A percentile compares a stretch with the other conserved stretches of the same genome.
These are phyloP conservation scores for Elachura formosa DNA, from an alignment of 2,113 vertebrate species.

Conservation along the genomic window DNA sequence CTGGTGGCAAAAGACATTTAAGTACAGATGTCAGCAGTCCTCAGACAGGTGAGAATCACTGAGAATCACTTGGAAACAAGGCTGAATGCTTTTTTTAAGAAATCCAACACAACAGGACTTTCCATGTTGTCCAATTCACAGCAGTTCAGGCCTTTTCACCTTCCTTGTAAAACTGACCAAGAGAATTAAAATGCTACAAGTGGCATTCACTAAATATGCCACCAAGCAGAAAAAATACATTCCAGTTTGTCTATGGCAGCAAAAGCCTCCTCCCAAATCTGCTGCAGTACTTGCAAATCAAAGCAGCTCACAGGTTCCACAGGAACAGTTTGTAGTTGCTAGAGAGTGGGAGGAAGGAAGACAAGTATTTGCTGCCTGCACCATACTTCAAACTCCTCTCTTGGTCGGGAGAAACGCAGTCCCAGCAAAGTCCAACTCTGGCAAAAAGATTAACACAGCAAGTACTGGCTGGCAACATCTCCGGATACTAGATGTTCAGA, in stretches of 20 bases:
- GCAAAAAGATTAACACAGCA: background rate
- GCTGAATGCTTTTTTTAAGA: background rate
- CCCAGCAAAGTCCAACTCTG: background rate
- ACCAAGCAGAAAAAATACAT: background rate
- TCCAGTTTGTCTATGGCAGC: background rate
- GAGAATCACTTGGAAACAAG: background rate
- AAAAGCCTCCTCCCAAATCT: background rate
- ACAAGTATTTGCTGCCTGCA: background rate
- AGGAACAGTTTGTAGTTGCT: background rate
- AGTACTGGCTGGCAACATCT: background rate
- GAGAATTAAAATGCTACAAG: background rate
- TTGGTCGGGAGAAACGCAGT: background rate
- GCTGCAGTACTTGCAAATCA: background rate
- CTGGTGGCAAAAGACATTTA: background rate
- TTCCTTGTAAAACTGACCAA: background rate
- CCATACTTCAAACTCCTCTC: background rate
- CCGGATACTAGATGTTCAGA: background rate
- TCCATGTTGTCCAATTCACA: background rate
- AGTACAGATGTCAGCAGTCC: background rate
- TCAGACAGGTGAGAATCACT: background rate
- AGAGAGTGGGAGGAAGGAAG: background rate
- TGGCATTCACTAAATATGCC: background rate
- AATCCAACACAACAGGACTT: background rate
- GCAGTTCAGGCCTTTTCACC: background rate
- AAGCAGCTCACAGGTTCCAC: background rate